Evolutionary conservation across 2,797 vertebrate genomes (phyloP), one percentile per base, ranked within the genome.

Genomic region (Champsocephalus esox): DNA sequence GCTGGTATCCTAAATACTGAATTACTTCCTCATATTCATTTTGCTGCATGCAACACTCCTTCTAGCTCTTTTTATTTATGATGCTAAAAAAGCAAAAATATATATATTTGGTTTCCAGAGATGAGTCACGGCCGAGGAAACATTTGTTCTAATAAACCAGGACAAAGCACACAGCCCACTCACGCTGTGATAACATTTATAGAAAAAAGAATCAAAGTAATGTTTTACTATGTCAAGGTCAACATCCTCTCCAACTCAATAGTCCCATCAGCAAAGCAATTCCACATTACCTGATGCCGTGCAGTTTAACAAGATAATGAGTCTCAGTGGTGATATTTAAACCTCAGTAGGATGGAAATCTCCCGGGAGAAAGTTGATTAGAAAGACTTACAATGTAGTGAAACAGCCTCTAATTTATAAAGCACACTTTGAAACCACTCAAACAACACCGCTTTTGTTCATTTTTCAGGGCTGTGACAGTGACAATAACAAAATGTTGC

Each of bases 281-380:
- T 76, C 45, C 75, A 69, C 71, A 75, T 75, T 67, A 61, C 48
- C 77, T 80, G 63, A 62, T 62, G 76, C 57, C 57, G 32, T 71
- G 71, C 77, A 65, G 70, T 73, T 77, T 79, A 86, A 83, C 69
- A 58, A 55, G 51, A 49, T 80, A 85, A 87, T 70, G 74, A 85
- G 80, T 71, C 82, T 71, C 86, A 62, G 74, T 59, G 79, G 66
- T 79, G 66, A 76, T 66, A 74, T 50, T 75, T 57, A 77, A 80
- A 77, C 59, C 77, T 43, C 79, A 82, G 75, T 74, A 59, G 62
- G 74, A 73, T 49, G 38, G 28, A 79, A 75, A 60, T 38, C 66
- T 74, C 69, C 12, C 1, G 68, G 70, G 77, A 66, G 19, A 21
- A 9, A 43, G 65, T 62, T 75, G 68, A 79, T 75, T 77, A 80